Conservation (phyloP, 53 echinoderm and acorn worm genomes). For the Holothuria leucospilota region DNA sequence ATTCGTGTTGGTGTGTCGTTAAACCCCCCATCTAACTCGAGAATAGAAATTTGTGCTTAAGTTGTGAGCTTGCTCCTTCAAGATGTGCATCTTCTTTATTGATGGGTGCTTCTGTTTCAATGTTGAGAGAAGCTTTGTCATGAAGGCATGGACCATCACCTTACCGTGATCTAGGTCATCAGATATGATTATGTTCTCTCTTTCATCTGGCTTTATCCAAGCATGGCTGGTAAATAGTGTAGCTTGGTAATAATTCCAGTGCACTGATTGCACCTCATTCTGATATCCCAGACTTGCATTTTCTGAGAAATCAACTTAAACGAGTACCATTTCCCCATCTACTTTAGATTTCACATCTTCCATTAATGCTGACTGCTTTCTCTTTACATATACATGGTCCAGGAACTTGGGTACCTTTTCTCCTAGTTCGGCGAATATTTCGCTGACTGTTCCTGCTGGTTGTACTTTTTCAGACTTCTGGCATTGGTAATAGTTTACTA, state of each 20-base stretch:
- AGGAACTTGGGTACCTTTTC: constrained; percentile 35
- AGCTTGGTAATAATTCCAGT: constrained; percentile 54
- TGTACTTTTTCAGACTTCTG: constrained; percentile 57
- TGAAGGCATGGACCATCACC: no score
- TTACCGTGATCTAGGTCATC: no score
- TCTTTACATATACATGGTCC: constrained; percentile 54
- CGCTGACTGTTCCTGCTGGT: constrained; percentile 19
- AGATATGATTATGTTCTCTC: no score
- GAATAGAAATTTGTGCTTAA: no score
- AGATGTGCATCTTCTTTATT: no score
- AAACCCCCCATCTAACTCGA: no score
- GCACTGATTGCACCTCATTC: constrained; percentile 56
- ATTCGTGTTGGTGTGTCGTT: no score
- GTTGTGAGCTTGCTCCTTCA: no score
- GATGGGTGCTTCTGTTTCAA: no score
- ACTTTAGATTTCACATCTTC: constrained; percentile 29
- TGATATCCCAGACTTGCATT: constrained; percentile 44
- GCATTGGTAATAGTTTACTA: constrained; percentile 57
- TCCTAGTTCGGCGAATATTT: constrained; percentile 43
- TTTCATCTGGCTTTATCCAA: no score
- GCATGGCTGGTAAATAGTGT: constrained; percentile 60
- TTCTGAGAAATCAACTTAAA: constrained; percentile 62
- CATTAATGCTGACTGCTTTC: constrained; percentile 17
- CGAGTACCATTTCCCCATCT: constrained; percentile 28
- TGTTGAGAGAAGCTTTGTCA: no score